Base-by-base conservation (phyloP, 2,888 invertebrate species). In the Ennomos erosarius region DNA sequence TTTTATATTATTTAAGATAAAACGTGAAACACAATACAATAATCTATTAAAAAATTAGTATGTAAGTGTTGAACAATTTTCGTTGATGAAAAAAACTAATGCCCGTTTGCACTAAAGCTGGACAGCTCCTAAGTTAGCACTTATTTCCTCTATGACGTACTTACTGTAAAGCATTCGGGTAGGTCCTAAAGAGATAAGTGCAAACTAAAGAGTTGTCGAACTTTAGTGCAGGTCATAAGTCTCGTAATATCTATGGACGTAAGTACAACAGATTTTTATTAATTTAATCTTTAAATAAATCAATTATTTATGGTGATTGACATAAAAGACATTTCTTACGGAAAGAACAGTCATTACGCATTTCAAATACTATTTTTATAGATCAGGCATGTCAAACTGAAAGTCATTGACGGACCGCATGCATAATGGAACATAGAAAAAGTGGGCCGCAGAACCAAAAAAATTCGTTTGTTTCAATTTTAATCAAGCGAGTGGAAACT, bases 31-130 rank as follows among this genome's bases (percentile, higher is more conserved):
- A 64, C 64, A 66, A 68, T 69, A 67, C 64, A 66, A 65, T 54
- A 50, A 56, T 51, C 40, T 46, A 9, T 8, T 33, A 5, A 13
- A 9, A 3, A 39, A 43, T 5, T 65, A 67, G 75, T 64, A 16
- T 38, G 26, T 79, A 79, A 81, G 81, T 75, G 76, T 81, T 79
- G 81, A 82, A 79, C 79, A 81, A 82, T 72, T 69, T 55, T 60
- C 38, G 51, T 50, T 60, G 50, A 40, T 73, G 16, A 2, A 16
- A 16, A 54, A 68, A 71, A 39, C 6, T 4, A 5, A 26, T 26
- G 1, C 26, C 26, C 26, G 26, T 26, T 6, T 26, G 26, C 26
- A 26, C 26, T 26, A 6, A 26, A 26, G 26, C 5, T 5, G 3
- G 26, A 26, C 26, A 26, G 6, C 26, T 26, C 1, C 1, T 26